Evolutionary conservation across 2,113 vertebrate species (phyloP), one percentile per base, ranked within the genome.

Genomic region (Otis tarda): DNA sequence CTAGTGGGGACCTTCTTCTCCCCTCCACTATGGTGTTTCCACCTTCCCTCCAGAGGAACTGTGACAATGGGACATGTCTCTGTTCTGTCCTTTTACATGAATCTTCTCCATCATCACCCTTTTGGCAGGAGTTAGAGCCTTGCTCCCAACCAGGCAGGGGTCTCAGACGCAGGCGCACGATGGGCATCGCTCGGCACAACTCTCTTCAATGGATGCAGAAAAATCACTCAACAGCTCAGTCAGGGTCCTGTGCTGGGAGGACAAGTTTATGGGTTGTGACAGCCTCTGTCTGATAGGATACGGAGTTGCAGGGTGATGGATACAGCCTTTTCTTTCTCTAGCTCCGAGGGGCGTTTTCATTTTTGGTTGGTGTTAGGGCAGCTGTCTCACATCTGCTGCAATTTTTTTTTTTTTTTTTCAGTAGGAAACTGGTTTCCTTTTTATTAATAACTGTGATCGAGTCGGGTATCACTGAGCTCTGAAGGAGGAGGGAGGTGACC

Each of bases 101-200:
- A 63, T 52, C 4, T 1, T 12, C 7, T 47, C 31, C 69, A 39
- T 28, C 69, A 39, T 28, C 4, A 0, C 14, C 27, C 53, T 20
- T 12, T 24, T 22, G 49, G 14, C 1, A 4, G 35, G 24, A 0
- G 1, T 71, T 45, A 56, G 49, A 57, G 23, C 49, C 14, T 49
- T 57, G 70, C 15, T 76, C 43, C 19, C 2, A 1, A 12, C 45
- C 0, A 0, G 24, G 35, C 21, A 45, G 35, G 18, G 43, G 4
- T 39, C 57, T 80, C 2, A 0, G 28, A 28, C 20, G 25, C 47
- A 24, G 56, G 41, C 5, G 2, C 0, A 1, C 30, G 24, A 10
- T 31, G 63, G 55, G 33, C 57, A 55, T 31, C 1, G 0, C 60
- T 47, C 3, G 2, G 35, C 61, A 24, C 23, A 28, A 3, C 20